Base-by-base conservation (phyloP, 2,888 invertebrate species). In the Tanypteryx hageni region DNA sequence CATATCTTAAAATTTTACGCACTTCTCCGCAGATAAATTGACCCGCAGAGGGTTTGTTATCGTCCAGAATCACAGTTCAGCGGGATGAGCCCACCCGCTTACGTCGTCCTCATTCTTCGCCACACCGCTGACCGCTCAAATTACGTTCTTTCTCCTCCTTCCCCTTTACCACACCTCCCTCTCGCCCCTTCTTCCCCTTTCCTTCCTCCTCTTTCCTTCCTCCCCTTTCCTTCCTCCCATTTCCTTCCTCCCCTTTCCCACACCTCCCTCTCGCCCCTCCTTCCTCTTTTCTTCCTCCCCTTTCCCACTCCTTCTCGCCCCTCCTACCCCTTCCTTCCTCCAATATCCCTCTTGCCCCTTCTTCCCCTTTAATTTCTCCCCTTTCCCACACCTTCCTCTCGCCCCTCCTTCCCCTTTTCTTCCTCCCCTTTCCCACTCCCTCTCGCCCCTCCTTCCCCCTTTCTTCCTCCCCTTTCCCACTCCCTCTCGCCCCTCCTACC, bases 61-160 rank as follows among this genome's bases (percentile, higher is more conserved):
- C 76, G 76, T 76, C 76, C 76, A 76, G 27, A 76, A 76, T 76
- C 76, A 76, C 76, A 22, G 76, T 76, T 76, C 10, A 27, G 76
- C 68, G 68, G 22, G n/a, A n/a, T 68, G n/a, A 14, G 16, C 64
- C 64, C 16, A 64, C 64, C 64, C 64, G 18, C 44, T 44, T 44
- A 44, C 44, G 44, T 44, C 44, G 44, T 44, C 44, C 44, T 44
- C 44, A 44, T 44, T 64, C 13, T 64, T 4, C 18, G 64, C 64
- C 64, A n/a, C n/a, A n/a, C 8, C 0, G 0, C 18, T 44, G 31
- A 44, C 82, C 82, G 14, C 82, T 14, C 31, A 82, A 11, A 82
- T 82, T 31, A 13, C 44, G 5, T 82, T 16, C 27, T 31, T 4
- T 31, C 0, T 76, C 64, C 64, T 11, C 0, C 64, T n/a, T 18